A percentile compares a stretch with the other conserved stretches of the same genome.
Conservation (phyloP, 2,888 invertebrate genomes). For the Labia minor region DNA sequence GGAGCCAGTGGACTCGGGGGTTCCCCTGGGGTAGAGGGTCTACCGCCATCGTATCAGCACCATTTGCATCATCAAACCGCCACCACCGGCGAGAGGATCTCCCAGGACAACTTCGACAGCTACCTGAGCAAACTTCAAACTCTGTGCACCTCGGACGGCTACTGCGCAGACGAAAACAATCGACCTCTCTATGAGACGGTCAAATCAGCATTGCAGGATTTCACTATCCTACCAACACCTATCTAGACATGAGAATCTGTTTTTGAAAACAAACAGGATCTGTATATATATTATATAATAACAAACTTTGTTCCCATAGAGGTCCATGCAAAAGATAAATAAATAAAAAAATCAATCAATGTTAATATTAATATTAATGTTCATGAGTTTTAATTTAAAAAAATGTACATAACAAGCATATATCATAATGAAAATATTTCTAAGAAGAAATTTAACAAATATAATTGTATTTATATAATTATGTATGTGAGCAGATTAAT, state of each 20-base stretch:
- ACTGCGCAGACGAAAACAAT: conserved; percentile 64
- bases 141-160: conserved; percentile 73
- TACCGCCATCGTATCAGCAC: conserved; percentile 27
- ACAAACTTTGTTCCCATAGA: no score
- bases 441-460: no score
- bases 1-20: background rate
- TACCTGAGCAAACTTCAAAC: conserved; percentile 86
- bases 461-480: no score
- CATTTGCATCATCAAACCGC: conserved; percentile 21
- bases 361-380: no score
- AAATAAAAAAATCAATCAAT: no score
- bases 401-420: no score
- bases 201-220: conserved; percentile 84
- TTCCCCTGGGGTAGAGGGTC: background rate
- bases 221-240: conserved; percentile 78
- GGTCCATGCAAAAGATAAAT: no score
- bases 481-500: no score
- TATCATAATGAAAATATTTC: no score
- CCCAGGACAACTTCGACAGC: conserved; percentile 84
- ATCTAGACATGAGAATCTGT: conserved; percentile 51
- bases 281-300: no score
- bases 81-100: conserved; percentile 51
- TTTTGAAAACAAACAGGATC: no score
- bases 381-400: no score
- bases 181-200: conserved; percentile 82